Evolutionary conservation across 2,888 invertebrate species (phyloP), one percentile per base, ranked within the genome.

Genomic region (Drosophila macrothrix): DNA sequence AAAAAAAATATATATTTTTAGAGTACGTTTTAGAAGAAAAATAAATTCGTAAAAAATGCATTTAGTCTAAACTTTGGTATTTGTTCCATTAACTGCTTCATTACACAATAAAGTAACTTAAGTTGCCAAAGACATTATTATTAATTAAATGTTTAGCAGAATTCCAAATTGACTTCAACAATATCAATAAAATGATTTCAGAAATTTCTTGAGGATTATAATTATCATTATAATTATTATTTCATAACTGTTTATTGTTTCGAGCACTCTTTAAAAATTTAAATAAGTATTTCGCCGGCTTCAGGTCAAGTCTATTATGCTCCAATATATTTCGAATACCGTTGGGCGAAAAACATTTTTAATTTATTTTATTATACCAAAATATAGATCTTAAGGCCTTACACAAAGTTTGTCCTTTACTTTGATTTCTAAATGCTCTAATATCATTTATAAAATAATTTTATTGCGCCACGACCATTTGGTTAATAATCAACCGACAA

Each of bases 391-490:
- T 41, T n/a, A 1, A 41, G 4, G 2, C 41, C 4, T 41, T n/a
- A 10, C 2, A 4, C 1, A n/a, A 22, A 22, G 5, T 22, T n/a
- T 41, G 0, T 22, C 0, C 1, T 5, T 5, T 43, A 22, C 22
- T 43, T 5, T 22, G 12, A 22, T 43, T 22, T 12, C 5, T 22
- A 0, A 5, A 5, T 12, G 5, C 22, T 12, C 1, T 22, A 12
- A 43, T 5, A 1, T 22, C 12, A 22, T 22, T 12, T 5, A 5
- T 22, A 2, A 22, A 22, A 22, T 43, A 43, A 1, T 5, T 12
- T 4, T 2, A n/a, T 41, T 10, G 39, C 9, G 4, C 9, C n/a
- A 9, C 4, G 9, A 4, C 10, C 41, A n/a, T n/a, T 41, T 41
- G 4, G 0, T n/a, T n/a, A 10, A 41, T 1, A 41, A 4, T n/a